These are phyloP conservation scores for Pseudorasbora parva DNA, from an alignment of 2,113 vertebrate genomes.

Conservation along the genomic window DNA sequence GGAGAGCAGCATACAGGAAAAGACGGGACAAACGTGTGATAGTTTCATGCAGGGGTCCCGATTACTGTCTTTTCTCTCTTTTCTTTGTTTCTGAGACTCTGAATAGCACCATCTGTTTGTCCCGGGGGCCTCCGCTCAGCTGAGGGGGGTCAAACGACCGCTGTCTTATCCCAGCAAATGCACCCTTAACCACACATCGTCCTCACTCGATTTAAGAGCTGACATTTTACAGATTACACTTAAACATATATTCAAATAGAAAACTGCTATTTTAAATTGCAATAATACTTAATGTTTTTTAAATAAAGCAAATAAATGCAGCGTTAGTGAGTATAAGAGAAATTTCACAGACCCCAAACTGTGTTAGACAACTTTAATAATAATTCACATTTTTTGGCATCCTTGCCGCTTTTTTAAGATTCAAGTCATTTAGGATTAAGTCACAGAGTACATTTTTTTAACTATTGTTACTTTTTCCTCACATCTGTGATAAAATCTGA, in stretches of 20 bases:
- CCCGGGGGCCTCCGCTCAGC: constrained; percentile 22
- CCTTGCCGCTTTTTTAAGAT: too few relatives aligned
- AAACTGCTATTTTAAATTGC: too few relatives aligned
- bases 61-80: constrained; percentile 14
- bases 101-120: constrained; percentile 48
- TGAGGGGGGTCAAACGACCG: constrained; percentile 15
- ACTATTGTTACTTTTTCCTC: too few relatives aligned
- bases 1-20: neutral
- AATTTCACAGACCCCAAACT: too few relatives aligned
- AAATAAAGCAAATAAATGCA: too few relatives aligned
- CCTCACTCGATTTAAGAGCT: neutral
- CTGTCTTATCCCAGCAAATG: neutral
- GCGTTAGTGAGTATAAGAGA: too few relatives aligned
- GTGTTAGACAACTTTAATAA: too few relatives aligned
- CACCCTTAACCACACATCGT: neutral
- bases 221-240: too few relatives aligned
- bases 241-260: too few relatives aligned
- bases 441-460: too few relatives aligned
- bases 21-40: neutral
- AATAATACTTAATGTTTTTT: neutral
- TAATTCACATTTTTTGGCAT: too few relatives aligned
- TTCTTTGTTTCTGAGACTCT: constrained; percentile 13
- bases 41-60: constrained; percentile 24
- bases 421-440: too few relatives aligned
- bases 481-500: neutral